phyloP scores from a whole-genome alignment of 1,140 invertebrate genomes.

The Anthonomus grandis region DNA sequence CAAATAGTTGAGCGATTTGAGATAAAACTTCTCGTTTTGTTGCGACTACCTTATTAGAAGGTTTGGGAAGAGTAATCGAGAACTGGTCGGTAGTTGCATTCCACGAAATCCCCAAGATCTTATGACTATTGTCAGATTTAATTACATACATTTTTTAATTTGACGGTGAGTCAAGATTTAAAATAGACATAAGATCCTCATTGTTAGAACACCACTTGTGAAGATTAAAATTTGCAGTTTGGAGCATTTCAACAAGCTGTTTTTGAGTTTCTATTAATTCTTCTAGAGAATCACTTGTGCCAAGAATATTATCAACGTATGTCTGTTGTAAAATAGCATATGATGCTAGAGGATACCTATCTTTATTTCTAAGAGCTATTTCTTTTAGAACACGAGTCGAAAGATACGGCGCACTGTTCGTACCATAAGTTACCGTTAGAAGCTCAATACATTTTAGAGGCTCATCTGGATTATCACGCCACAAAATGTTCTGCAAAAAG shows the following conservation, averaged over 20 bases:
- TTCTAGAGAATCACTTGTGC: background rate
- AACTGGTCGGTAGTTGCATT: background rate
- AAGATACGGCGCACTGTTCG: slow-evolving; percentile 38
- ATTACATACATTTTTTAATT: background rate
- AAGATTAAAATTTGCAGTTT: slow-evolving; percentile 4
- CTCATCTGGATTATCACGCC: slow-evolving; percentile 33
- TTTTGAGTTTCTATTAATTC: slow-evolving; percentile 2
- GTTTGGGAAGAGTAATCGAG: background rate
- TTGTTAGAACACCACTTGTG: slow-evolving; percentile 20
- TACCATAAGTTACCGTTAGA: slow-evolving; percentile 46
- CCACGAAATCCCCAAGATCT: slow-evolving; percentile 7
- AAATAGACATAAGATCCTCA: too few relatives aligned
- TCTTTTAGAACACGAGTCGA: slow-evolving; percentile 36
- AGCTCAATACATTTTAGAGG: slow-evolving; percentile 36
- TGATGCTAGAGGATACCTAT: slow-evolving; percentile 37
- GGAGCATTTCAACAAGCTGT: slow-evolving; percentile 1
- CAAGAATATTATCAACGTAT: slow-evolving; percentile 30
- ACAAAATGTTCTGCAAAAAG: slow-evolving; percentile 45
- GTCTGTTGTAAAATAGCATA: slow-evolving; percentile 17
- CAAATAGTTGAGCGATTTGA: slow-evolving; percentile 30
- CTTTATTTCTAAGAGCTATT: slow-evolving; percentile 30
- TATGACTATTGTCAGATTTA: slow-evolving; percentile 1
- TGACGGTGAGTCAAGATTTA: background rate
- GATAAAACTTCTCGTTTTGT: slow-evolving; percentile 22
- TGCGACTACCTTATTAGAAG: background rate